A percentile compares a stretch with the other conserved stretches of the same genome.
Conservation (phyloP, 1,140 invertebrate species). For the Hetaerina americana region DNA sequence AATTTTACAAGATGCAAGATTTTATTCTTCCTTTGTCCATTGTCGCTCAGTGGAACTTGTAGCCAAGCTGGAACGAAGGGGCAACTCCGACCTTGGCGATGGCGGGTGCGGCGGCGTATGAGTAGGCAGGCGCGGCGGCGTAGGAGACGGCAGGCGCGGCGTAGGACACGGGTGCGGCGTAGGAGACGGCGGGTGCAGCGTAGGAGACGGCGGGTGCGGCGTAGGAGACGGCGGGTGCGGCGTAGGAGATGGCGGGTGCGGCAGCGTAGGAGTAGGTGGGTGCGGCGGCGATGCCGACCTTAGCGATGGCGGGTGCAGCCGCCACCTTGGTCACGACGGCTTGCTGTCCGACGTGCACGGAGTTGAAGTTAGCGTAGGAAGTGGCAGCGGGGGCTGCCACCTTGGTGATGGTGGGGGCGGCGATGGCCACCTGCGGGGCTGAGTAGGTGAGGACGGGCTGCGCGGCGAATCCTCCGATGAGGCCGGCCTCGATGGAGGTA, state of each 20-base stretch:
- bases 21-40: too few species aligned
- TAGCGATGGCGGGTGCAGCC: neutral
- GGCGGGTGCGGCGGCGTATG: neutral
- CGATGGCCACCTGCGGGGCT: neutral
- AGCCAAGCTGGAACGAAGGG: too few species aligned
- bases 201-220: neutral
- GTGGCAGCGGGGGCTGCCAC: neutral
- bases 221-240: neutral
- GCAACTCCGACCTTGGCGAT: too few species aligned
- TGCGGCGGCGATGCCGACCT: neutral
- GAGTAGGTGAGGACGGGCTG: neutral
- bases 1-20: too few species aligned
- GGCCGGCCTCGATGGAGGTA: neutral
- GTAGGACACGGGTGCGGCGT: neutral
- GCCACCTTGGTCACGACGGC: neutral
- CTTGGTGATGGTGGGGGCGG: neutral
- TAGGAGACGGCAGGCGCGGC: neutral
- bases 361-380: neutral
- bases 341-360: neutral
- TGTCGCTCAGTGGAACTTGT: neutral
- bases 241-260: neutral
- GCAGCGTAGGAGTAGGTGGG: neutral
- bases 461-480: neutral
- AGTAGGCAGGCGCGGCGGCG: neutral
- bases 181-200: neutral